phyloP scores from a whole-genome alignment of 1,140 invertebrate species.

The Xylocopa sonorina region DNA sequence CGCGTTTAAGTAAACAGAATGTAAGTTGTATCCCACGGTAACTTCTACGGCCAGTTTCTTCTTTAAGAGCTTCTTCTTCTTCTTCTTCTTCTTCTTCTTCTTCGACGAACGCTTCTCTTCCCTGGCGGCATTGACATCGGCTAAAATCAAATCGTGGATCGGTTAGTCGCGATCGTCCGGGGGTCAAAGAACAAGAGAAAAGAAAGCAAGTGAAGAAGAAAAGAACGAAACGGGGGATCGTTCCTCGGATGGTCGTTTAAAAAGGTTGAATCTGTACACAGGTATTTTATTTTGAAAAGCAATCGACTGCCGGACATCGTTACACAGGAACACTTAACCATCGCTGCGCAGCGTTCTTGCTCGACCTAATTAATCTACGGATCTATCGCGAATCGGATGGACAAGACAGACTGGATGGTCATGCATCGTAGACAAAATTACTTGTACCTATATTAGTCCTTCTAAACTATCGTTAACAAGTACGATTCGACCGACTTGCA shows the following conservation, averaged over 20 bases:
- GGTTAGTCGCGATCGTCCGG: no score
- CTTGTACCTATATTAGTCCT: constrained; percentile 43
- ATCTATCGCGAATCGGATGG: constrained; percentile 53
- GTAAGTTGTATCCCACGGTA: background rate
- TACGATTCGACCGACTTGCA: constrained; percentile 21
- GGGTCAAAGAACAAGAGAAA: background rate
- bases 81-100: no score
- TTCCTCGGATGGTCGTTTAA: constrained; percentile 36
- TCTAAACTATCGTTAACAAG: constrained; percentile 42
- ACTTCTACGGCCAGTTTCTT: no score
- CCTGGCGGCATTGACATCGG: background rate
- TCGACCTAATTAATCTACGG: constrained; percentile 53
- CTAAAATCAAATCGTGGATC: background rate
- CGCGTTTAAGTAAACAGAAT: background rate
- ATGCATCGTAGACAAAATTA: constrained; percentile 56
- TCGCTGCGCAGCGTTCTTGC: constrained; percentile 57
- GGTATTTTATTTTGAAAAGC: constrained; percentile 73
- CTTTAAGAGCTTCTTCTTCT: no score
- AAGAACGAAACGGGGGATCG: constrained; percentile 11
- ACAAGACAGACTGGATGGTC: constrained; percentile 58
- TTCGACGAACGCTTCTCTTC: background rate
- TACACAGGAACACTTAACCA: constrained; percentile 79
- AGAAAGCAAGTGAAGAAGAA: background rate
- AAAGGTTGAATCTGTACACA: constrained; percentile 66
- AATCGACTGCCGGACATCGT: constrained; percentile 69